Percentiles rank a stretch among this genome's conserved stretches.
phyloP scores from a whole-genome alignment of 1,140 invertebrate genomes.

The Phortica variegata region DNA sequence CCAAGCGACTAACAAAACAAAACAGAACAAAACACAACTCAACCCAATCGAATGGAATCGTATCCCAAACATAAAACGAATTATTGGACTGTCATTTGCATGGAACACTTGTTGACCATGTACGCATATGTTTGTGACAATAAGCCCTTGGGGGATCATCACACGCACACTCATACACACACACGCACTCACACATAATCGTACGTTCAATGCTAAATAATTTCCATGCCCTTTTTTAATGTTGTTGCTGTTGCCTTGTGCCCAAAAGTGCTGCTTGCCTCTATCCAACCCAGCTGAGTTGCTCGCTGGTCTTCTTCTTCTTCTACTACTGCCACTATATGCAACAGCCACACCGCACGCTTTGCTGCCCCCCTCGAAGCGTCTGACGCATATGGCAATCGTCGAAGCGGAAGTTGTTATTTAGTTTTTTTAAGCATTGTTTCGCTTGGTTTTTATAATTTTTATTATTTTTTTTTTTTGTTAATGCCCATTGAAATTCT shows the following conservation, averaged over 20 bases:
- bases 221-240: constrained; percentile 23
- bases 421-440: constrained; percentile 30
- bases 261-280: not conserved
- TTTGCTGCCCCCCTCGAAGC: not conserved
- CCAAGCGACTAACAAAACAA: no score
- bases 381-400: constrained; percentile 19
- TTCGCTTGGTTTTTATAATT: no score
- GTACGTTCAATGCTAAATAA: no score
- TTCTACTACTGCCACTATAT: no score
- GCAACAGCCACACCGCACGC: constrained; percentile 15
- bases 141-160: constrained; percentile 20
- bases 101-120: constrained; percentile 30
- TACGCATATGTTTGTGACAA: constrained; percentile 4
- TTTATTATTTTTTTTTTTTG: no score
- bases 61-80: not conserved
- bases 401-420: constrained; percentile 43
- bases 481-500: constrained; percentile 43
- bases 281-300: constrained; percentile 19
- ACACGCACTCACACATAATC: no score
- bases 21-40: no score
- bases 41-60: constrained; percentile 31
- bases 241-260: not conserved
- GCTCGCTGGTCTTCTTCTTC: no score
- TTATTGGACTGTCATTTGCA: not conserved
- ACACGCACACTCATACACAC: no score